Evolutionary conservation across 2,888 invertebrate genomes (phyloP).

Genomic region (Protula sp.): DNA sequence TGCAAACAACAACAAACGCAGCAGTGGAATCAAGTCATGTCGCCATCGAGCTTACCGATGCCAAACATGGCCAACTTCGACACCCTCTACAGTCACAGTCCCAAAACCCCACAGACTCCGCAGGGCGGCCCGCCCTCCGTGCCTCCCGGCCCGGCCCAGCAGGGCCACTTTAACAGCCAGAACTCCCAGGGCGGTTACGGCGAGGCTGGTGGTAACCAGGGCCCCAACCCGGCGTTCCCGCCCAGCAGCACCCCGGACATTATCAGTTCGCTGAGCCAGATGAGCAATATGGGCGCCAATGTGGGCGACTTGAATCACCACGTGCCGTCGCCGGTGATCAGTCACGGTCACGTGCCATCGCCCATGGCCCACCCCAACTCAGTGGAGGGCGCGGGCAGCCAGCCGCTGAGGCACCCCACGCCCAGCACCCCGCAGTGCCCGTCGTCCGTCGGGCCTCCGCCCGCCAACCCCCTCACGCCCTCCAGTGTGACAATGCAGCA

Average conservation of each 20-base stretch:
- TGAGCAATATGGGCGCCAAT: constrained; percentile 74
- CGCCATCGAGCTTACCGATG: constrained; percentile 87
- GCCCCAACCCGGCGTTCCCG: constrained; percentile 19
- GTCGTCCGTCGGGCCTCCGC: constrained; percentile 1
- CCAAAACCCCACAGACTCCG: background rate
- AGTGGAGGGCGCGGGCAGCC: constrained; percentile 7
- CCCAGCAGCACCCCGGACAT: constrained; percentile 22
- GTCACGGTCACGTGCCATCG: background rate
- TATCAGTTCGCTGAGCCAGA: constrained; percentile 69
- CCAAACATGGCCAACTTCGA: constrained; percentile 92
- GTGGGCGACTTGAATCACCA: constrained; percentile 1
- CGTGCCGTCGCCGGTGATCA: too few species aligned
- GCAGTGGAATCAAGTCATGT: constrained; percentile 57
- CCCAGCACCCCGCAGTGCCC: constrained; percentile 13
- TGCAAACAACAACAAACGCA: too few species aligned
- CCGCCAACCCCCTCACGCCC: constrained; percentile 2
- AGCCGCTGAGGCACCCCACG: constrained; percentile 12
- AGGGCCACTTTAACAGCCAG: background rate
- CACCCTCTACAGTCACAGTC: constrained; percentile 22
- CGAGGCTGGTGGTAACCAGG: constrained; percentile 2
- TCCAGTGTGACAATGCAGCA: constrained; percentile 3
- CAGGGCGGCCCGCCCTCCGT: background rate
- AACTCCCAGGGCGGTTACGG: background rate
- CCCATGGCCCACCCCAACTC: constrained; percentile 27
- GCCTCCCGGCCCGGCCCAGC: background rate